These are phyloP conservation scores for Pogonophryne albipinna DNA, from an alignment of 2,797 vertebrate genomes.

Conservation along the genomic window DNA sequence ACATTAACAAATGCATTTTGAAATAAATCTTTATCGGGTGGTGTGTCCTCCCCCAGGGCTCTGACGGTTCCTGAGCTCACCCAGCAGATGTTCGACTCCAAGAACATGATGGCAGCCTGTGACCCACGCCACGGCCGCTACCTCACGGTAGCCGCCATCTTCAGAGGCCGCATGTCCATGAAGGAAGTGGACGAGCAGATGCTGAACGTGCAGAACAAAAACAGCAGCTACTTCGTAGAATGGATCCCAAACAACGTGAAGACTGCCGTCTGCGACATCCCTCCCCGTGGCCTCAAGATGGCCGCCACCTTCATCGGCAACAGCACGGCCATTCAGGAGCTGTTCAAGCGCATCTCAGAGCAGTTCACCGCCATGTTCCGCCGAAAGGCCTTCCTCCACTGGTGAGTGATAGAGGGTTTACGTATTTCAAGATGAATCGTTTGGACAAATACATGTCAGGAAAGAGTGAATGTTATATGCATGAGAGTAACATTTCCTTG, in stretches of 20 bases:
- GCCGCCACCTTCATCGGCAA: slow-evolving; percentile 94
- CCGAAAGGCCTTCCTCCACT: slow-evolving; percentile 87
- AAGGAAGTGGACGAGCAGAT: slow-evolving; percentile 79
- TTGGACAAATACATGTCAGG: too few relatives aligned
- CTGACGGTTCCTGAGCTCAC: slow-evolving; percentile 79
- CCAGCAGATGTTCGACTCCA: slow-evolving; percentile 79
- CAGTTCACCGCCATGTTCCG: slow-evolving; percentile 89
- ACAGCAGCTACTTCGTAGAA: slow-evolving; percentile 87
- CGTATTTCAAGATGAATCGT: too few relatives aligned
- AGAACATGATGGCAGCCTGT: slow-evolving; percentile 81
- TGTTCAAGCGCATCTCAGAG: slow-evolving; percentile 94
- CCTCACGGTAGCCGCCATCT: slow-evolving; percentile 91
- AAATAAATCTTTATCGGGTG: neutral
- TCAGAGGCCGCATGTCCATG: slow-evolving; percentile 90
- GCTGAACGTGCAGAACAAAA: slow-evolving; percentile 85
- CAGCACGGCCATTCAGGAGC: slow-evolving; percentile 96
- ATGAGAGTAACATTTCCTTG: neutral
- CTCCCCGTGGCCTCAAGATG: slow-evolving; percentile 93
- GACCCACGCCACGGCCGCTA: slow-evolving; percentile 79
- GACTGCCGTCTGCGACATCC: slow-evolving; percentile 94
- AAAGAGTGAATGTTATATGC: too few relatives aligned
- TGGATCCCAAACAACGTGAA: slow-evolving; percentile 90
- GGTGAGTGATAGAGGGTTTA: slow-evolving; percentile 65
- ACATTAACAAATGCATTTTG: neutral
- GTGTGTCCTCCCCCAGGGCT: slow-evolving; percentile 41